phyloP scores from a whole-genome alignment of 2,797 vertebrate genomes.

The Rhyacichthys aspro region DNA sequence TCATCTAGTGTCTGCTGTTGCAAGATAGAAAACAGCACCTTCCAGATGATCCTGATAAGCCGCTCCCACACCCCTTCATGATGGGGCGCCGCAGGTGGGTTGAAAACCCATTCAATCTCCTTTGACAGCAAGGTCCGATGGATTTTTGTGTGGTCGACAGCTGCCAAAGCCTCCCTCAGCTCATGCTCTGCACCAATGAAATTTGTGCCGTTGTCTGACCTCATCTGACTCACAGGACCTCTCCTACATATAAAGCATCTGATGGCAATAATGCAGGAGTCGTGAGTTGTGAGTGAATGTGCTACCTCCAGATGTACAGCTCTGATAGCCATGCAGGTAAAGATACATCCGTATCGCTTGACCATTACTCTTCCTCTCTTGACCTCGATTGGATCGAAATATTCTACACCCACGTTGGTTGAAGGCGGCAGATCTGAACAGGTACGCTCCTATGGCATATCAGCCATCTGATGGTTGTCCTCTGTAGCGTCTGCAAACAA shows the following conservation, averaged over 20 bases:
- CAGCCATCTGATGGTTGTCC: slow-evolving; percentile 27
- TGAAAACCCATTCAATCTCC: too few species aligned
- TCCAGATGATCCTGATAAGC: too few species aligned
- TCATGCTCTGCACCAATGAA: neutral
- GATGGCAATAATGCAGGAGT: neutral
- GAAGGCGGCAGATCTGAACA: slow-evolving; percentile 16
- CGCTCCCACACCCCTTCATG: too few species aligned
- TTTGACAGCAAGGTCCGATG: too few species aligned
- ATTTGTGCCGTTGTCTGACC: neutral
- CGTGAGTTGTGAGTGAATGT: neutral
- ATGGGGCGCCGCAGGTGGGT: too few species aligned
- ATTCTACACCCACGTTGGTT: too few species aligned
- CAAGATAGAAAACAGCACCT: too few species aligned
- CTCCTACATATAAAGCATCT: neutral
- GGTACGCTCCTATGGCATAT: slow-evolving; percentile 2
- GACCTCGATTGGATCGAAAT: slow-evolving; percentile 15
- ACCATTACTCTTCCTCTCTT: slow-evolving; percentile 4
- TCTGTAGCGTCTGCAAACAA: slow-evolving; percentile 2
- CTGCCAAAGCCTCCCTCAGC: neutral
- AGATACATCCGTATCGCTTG: slow-evolving; percentile 25
- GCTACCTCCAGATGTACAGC: slow-evolving; percentile 18
- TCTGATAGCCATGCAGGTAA: slow-evolving; percentile 22
- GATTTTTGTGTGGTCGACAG: neutral
- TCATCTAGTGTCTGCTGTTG: too few species aligned
- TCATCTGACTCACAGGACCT: neutral